phyloP scores from a whole-genome alignment of 2,888 invertebrate genomes.

The Cephus pulcher region DNA sequence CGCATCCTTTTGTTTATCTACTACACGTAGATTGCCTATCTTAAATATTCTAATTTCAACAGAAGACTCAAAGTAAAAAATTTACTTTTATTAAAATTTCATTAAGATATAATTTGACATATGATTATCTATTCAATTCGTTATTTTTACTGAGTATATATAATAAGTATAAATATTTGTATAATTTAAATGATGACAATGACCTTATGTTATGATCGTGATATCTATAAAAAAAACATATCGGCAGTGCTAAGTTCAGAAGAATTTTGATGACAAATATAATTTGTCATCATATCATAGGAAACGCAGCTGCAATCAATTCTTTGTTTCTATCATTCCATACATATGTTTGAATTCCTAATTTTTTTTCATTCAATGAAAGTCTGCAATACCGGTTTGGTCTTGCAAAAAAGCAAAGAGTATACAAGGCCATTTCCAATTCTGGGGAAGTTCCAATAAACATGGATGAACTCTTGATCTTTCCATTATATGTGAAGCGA shows the following conservation, averaged over 20 bases:
- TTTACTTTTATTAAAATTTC: neutral
- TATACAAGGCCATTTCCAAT: constrained; percentile 72
- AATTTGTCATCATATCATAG: constrained; percentile 11
- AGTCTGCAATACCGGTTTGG: constrained; percentile 67
- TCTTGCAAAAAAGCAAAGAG: constrained; percentile 69
- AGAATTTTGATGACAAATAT: neutral
- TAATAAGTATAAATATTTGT: neutral
- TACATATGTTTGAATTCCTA: constrained; percentile 64
- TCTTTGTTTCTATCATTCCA: constrained; percentile 45
- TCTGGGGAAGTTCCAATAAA: constrained; percentile 70
- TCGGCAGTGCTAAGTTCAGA: neutral
- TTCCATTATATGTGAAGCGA: constrained; percentile 58
- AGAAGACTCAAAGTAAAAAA: neutral
- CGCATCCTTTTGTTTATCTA: neutral
- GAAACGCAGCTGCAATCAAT: constrained; percentile 59
- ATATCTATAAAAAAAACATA: neutral
- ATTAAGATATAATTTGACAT: neutral
- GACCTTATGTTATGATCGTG: neutral
- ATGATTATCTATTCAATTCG: neutral
- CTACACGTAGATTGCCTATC: neutral
- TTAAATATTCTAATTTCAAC: neutral
- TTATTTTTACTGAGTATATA: neutral
- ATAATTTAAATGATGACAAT: neutral
- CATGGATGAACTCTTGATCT: constrained; percentile 63
- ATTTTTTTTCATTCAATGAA: constrained; percentile 55